These are phyloP conservation scores for Alentia gelatinosa DNA, from an alignment of 2,888 invertebrate species.

Conservation along the genomic window DNA sequence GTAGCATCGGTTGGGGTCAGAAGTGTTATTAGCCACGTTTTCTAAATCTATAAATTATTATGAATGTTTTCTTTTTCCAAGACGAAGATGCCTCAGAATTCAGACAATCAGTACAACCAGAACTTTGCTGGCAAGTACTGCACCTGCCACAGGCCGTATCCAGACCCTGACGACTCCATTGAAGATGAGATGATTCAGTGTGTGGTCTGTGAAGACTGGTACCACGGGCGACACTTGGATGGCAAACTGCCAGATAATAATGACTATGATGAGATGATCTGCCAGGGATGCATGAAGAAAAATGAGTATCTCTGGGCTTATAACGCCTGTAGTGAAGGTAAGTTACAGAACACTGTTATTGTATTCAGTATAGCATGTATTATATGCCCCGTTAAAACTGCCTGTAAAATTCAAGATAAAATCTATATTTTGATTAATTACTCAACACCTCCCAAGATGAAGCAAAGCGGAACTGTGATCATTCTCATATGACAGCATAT, in stretches of 20 bases:
- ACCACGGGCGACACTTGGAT: slow-evolving; percentile 85
- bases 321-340: slow-evolving; percentile 81
- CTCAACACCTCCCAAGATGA: no score
- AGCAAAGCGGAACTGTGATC: no score
- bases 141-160: slow-evolving; percentile 94
- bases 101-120: slow-evolving; percentile 90
- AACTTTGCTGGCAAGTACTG: slow-evolving; percentile 97
- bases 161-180: slow-evolving; percentile 89
- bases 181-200: slow-evolving; percentile 98
- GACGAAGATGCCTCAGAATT: slow-evolving; percentile 83
- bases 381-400: neutral
- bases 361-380: neutral
- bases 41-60: no score
- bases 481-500: no score
- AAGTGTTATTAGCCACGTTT: no score
- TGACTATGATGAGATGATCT: slow-evolving; percentile 76
- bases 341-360: neutral
- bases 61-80: no score
- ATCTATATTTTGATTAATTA: no score
- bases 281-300: slow-evolving; percentile 74
- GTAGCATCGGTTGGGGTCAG: no score
- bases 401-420: no score
- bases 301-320: slow-evolving; percentile 76
- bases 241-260: slow-evolving; percentile 63
- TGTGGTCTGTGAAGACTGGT: slow-evolving; percentile 98